Evolutionary conservation across 2,888 invertebrate genomes (phyloP).

Genomic region (Empis stercorea): DNA sequence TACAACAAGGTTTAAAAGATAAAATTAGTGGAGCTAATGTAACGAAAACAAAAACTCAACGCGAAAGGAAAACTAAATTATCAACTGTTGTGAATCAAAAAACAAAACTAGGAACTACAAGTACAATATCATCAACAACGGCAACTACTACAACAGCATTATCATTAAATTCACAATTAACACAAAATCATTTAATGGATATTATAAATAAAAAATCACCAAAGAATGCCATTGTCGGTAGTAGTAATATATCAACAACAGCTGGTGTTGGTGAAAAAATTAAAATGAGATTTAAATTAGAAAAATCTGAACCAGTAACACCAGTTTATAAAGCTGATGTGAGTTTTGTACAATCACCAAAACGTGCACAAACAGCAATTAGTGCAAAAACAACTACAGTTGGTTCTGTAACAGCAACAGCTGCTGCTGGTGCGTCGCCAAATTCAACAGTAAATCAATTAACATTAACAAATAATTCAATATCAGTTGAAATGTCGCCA

Average conservation of each 20-base stretch:
- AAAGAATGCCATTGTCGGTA: not conserved
- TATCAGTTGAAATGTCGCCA: slow-evolving; percentile 12
- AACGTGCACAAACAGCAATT: slow-evolving; percentile 27
- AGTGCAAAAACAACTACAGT: slow-evolving; percentile 5
- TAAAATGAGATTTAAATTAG: slow-evolving; percentile 67
- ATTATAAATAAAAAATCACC: slow-evolving; percentile 1
- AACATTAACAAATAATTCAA: slow-evolving; percentile 3
- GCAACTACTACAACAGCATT: slow-evolving; percentile 1
- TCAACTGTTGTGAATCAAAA: slow-evolving; percentile 18
- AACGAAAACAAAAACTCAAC: slow-evolving; percentile 18
- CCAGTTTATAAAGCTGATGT: slow-evolving; percentile 71
- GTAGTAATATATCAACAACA: not conserved
- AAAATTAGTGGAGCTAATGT: slow-evolving; percentile 16
- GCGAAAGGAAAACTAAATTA: slow-evolving; percentile 10
- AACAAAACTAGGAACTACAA: slow-evolving; percentile 17
- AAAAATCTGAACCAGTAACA: slow-evolving; percentile 67
- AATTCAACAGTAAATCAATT: slow-evolving; percentile 7
- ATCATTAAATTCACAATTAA: not conserved
- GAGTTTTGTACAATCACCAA: slow-evolving; percentile 49
- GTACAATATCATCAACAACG: slow-evolving; percentile 12
- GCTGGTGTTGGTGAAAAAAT: slow-evolving; percentile 49
- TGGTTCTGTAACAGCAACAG: not conserved
- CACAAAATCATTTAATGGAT: not conserved
- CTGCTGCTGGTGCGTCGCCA: slow-evolving; percentile 2
- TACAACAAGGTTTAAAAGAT: slow-evolving; percentile 29